Evolutionary conservation across 2,888 invertebrate species (phyloP).

Genomic region (Aquatica leii): DNA sequence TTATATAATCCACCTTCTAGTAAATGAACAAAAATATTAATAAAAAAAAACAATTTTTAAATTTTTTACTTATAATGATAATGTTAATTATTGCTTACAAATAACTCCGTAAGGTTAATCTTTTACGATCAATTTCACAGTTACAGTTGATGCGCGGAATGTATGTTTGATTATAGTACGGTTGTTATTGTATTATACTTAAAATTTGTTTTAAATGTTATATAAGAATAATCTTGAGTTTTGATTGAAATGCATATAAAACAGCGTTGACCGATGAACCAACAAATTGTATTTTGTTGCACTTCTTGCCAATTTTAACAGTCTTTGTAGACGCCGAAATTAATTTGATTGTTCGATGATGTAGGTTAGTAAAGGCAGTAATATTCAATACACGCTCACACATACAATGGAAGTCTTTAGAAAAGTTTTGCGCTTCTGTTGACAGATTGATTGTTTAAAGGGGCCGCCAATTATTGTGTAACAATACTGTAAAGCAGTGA

Average conservation of each 20-base stretch:
- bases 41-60: too few relatives aligned
- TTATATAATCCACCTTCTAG: too few relatives aligned
- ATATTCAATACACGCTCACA: neutral
- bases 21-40: too few relatives aligned
- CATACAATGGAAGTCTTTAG: neutral
- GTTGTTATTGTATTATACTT: too few relatives aligned
- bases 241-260: conserved; percentile 7
- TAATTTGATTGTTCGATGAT: conserved; percentile 4
- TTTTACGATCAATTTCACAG: too few relatives aligned
- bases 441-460: conserved; percentile 30
- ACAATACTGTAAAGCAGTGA: conserved; percentile 28
- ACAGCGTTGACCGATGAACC: conserved; percentile 7
- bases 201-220: too few relatives aligned
- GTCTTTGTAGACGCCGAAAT: conserved; percentile 6
- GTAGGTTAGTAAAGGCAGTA: neutral
- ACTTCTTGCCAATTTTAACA: neutral
- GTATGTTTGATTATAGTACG: too few relatives aligned
- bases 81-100: too few relatives aligned
- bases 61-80: too few relatives aligned
- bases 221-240: too few relatives aligned
- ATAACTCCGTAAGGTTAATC: too few relatives aligned
- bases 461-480: conserved; percentile 25
- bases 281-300: conserved; percentile 9
- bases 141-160: too few relatives aligned
- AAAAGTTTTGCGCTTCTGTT: conserved; percentile 22